Conservation (phyloP, 2,797 vertebrate species). For the Diglossa cyanea region DNA sequence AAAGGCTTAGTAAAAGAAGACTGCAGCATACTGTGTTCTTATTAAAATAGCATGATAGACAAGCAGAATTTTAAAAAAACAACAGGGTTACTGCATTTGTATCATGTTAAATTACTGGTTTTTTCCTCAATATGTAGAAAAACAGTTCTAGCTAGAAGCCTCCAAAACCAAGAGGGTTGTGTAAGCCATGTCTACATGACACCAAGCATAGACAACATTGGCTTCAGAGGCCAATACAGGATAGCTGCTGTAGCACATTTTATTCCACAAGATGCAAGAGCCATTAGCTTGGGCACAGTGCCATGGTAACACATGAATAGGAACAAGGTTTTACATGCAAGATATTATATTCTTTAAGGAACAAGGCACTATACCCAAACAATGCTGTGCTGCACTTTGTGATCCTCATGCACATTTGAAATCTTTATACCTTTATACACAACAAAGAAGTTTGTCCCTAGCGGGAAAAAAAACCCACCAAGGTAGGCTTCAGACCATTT, state of each 20-base stretch:
- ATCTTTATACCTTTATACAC: background rate
- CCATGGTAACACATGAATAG: background rate
- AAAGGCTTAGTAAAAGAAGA: background rate
- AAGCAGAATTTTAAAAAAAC: background rate
- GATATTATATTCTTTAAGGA: background rate
- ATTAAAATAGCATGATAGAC: background rate
- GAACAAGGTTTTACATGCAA: background rate
- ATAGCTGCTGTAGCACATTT: background rate
- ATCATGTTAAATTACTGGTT: background rate
- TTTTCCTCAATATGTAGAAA: background rate
- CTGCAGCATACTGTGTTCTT: background rate
- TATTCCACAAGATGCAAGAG: background rate
- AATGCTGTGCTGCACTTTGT: background rate
- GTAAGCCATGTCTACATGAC: background rate
- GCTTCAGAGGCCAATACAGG: background rate
- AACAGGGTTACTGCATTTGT: background rate
- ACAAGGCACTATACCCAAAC: background rate
- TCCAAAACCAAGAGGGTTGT: background rate
- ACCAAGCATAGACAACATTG: background rate
- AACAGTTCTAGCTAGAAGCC: background rate
- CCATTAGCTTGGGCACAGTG: background rate
- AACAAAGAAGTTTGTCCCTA: background rate
- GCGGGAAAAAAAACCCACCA: accelerated
- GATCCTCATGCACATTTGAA: background rate
- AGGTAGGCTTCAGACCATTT: background rate